These are phyloP conservation scores for Agrochola litura DNA, from an alignment of 2,888 invertebrate genomes.

Conservation along the genomic window DNA sequence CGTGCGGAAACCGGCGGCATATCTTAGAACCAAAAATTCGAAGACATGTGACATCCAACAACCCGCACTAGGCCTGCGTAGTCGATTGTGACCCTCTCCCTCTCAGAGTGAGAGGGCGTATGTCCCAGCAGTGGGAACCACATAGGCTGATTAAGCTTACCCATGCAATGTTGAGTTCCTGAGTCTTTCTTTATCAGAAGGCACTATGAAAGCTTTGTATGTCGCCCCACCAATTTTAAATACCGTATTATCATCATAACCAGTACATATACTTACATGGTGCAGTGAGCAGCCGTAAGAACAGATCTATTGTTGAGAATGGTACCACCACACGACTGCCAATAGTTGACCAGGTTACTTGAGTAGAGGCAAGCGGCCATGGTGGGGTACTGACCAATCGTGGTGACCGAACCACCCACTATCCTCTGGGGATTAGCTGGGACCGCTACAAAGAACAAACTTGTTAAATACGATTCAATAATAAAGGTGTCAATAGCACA, in stretches of 20 bases:
- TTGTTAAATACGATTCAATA: not conserved
- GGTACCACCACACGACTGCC: slow-evolving; percentile 68
- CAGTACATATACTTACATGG: slow-evolving; percentile 60
- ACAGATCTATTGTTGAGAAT: slow-evolving; percentile 72
- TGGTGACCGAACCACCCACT: slow-evolving; percentile 70
- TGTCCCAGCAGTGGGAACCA: not conserved
- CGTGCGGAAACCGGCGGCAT: not conserved
- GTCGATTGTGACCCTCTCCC: too few species aligned
- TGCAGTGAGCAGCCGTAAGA: slow-evolving; percentile 76
- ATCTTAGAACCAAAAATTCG: not conserved
- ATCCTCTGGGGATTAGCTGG: slow-evolving; percentile 67
- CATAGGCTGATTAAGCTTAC: not conserved
- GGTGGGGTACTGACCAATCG: slow-evolving; percentile 67
- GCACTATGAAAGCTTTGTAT: not conserved
- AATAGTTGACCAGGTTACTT: slow-evolving; percentile 36
- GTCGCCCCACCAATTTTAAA: too few species aligned
- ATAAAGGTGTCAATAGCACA: too few species aligned
- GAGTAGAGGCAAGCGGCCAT: slow-evolving; percentile 63
- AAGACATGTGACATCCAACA: not conserved
- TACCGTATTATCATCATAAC: not conserved
- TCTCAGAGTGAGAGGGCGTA: too few species aligned
- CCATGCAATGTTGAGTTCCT: not conserved
- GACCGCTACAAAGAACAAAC: slow-evolving; percentile 54
- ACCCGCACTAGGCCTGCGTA: not conserved
- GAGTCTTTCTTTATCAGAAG: not conserved